Evolutionary conservation across 1,140 invertebrate genomes (phyloP).

Genomic region (Drosophila paulistorum): DNA sequence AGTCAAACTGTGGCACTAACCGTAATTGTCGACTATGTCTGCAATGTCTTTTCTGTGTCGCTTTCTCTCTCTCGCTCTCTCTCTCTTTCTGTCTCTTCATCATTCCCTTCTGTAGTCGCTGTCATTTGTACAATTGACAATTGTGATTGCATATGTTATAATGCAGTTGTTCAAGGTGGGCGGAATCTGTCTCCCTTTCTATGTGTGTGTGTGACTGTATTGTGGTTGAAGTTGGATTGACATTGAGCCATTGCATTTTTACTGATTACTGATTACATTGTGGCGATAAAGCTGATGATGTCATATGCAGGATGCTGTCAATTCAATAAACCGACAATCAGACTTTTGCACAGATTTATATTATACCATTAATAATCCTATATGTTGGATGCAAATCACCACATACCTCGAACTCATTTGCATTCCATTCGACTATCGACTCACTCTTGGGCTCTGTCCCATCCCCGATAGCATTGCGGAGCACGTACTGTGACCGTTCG

Average conservation of each 20-base stretch:
- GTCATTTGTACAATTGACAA: slow-evolving; percentile 77
- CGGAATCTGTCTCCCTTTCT: background rate
- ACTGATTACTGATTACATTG: slow-evolving; percentile 64
- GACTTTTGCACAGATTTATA: slow-evolving; percentile 25
- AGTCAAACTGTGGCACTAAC: slow-evolving; percentile 78
- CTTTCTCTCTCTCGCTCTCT: background rate
- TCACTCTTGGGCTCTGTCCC: slow-evolving; percentile 9
- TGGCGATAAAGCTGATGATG: slow-evolving; percentile 37
- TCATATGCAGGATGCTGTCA: slow-evolving; percentile 21
- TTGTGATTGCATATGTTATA: slow-evolving; percentile 77
- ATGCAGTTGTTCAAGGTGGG: slow-evolving; percentile 50
- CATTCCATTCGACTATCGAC: background rate
- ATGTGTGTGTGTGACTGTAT: slow-evolving; percentile 16
- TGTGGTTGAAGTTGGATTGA: slow-evolving; percentile 25
- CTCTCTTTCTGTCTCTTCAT: background rate
- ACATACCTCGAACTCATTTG: slow-evolving; percentile 12
- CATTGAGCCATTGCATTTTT: slow-evolving; percentile 56
- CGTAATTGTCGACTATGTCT: slow-evolving; percentile 73
- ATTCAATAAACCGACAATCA: slow-evolving; percentile 27
- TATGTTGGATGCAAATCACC: background rate
- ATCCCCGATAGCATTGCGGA: slow-evolving; percentile 4
- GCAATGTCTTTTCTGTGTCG: slow-evolving; percentile 30
- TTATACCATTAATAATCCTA: slow-evolving; percentile 4
- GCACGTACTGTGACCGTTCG: slow-evolving; percentile 29
- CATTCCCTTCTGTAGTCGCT: slow-evolving; percentile 40